Evolutionary conservation across 1,140 invertebrate species (phyloP).

Genomic region (Bombyx mandarina): DNA sequence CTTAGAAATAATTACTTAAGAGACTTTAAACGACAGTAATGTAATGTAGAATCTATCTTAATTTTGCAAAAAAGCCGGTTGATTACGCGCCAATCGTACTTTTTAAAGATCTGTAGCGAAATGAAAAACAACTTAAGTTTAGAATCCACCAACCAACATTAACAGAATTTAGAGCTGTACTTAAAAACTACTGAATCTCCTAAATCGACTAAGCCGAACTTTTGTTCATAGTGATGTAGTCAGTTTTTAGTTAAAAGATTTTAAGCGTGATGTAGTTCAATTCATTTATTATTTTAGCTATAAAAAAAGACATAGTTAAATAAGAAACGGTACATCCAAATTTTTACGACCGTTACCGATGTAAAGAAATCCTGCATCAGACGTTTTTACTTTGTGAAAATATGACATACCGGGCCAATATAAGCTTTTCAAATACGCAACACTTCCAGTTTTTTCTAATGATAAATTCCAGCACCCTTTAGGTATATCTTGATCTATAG

Average conservation of each 20-base stretch:
- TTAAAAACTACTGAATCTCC: too few species aligned
- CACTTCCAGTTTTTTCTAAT: conserved; percentile 69
- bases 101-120: conserved; percentile 1
- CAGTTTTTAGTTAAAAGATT: too few species aligned
- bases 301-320: conserved; percentile 37
- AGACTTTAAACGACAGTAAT: conserved; percentile 3
- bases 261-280: too few species aligned
- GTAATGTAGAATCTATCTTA: background rate
- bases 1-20: background rate
- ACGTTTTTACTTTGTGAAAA: conserved; percentile 78
- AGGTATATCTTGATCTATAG: conserved; percentile 77
- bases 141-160: too few species aligned
- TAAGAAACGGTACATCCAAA: conserved; percentile 81
- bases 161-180: too few species aligned
- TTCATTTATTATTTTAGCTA: background rate
- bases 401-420: conserved; percentile 84
- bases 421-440: conserved; percentile 75
- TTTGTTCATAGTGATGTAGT: too few species aligned
- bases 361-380: conserved; percentile 79
- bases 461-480: conserved; percentile 77
- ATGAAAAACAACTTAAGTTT: background rate
- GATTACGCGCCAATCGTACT: conserved; percentile 2
- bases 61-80: conserved; percentile 1
- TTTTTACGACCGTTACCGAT: conserved; percentile 81
- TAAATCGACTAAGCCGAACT: too few species aligned